These are phyloP conservation scores for Eristalinus aeneus DNA, from an alignment of 2,888 invertebrate genomes.

Conservation along the genomic window DNA sequence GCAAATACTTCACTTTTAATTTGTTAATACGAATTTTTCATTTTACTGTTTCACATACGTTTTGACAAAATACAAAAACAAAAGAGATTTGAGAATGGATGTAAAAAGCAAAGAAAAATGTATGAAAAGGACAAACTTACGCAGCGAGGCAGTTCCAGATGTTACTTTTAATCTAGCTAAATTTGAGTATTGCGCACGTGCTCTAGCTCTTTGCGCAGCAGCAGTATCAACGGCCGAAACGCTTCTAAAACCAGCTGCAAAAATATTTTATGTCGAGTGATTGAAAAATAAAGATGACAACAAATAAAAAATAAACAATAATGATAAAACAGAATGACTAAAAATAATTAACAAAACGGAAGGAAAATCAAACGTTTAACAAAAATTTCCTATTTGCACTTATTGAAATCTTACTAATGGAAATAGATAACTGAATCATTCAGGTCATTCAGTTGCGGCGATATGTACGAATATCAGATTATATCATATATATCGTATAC, in stretches of 20 bases:
- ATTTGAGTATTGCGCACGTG: conserved; percentile 90
- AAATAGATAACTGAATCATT: too few species aligned
- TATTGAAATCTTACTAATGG: neutral
- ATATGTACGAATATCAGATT: too few species aligned
- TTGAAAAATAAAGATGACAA: conserved; percentile 40
- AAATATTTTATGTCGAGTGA: conserved; percentile 64
- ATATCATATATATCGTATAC: too few species aligned
- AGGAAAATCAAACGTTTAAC: neutral
- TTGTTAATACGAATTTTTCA: neutral
- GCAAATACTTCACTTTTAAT: conserved; percentile 24
- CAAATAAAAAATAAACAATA: conserved; percentile 26
- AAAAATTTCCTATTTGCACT: neutral
- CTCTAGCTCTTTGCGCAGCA: conserved; percentile 93
- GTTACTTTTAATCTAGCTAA: conserved; percentile 88
- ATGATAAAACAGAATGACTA: conserved; percentile 1
- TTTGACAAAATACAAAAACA: neutral
- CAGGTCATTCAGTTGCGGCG: too few species aligned
- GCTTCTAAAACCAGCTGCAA: conserved; percentile 85
- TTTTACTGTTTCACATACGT: conserved; percentile 3
- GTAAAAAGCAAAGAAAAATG: conserved; percentile 11
- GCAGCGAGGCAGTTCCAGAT: conserved; percentile 85
- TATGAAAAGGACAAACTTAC: conserved; percentile 83
- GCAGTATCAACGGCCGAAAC: conserved; percentile 97
- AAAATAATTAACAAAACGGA: neutral
- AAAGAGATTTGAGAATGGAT: neutral